These are phyloP conservation scores for Trilocha varians DNA, from an alignment of 2,888 invertebrate genomes.

Conservation along the genomic window DNA sequence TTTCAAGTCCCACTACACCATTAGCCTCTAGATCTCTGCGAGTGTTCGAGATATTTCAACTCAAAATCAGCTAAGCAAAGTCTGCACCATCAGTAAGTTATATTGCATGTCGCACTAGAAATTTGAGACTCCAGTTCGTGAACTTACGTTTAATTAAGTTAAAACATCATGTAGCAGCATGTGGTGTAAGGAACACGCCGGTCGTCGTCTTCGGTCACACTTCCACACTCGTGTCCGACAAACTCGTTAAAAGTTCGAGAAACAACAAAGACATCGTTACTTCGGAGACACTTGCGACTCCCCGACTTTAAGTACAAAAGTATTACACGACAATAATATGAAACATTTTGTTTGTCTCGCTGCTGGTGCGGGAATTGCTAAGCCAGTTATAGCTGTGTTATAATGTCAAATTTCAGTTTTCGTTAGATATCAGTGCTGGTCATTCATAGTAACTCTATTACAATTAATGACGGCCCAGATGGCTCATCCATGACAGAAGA, in stretches of 20 bases:
- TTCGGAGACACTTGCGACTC: constrained; percentile 62
- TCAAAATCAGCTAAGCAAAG: too few relatives aligned
- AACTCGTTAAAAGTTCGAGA: constrained; percentile 71
- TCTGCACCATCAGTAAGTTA: too few relatives aligned
- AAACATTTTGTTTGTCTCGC: constrained; percentile 18
- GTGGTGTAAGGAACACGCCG: constrained; percentile 35
- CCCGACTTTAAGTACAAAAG: constrained; percentile 63
- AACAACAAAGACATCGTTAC: constrained; percentile 60
- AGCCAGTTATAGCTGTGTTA: constrained; percentile 20
- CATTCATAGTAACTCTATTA: too few relatives aligned
- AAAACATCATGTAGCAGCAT: constrained; percentile 13
- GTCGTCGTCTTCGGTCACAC: constrained; percentile 33
- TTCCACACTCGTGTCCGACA: constrained; percentile 59
- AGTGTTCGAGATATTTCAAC: too few relatives aligned
- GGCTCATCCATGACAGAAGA: too few relatives aligned
- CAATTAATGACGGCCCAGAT: too few relatives aligned
- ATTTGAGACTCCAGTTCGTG: background rate
- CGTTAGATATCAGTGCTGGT: too few relatives aligned
- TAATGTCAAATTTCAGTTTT: constrained; percentile 41
- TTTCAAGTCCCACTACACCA: too few relatives aligned
- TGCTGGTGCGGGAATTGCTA: constrained; percentile 1
- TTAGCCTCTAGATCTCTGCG: too few relatives aligned
- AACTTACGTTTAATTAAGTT: background rate
- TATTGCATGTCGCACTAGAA: background rate
- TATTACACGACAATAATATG: constrained; percentile 45